Conservation (phyloP, 2,888 invertebrate genomes). For the Argyra leucocephala region DNA sequence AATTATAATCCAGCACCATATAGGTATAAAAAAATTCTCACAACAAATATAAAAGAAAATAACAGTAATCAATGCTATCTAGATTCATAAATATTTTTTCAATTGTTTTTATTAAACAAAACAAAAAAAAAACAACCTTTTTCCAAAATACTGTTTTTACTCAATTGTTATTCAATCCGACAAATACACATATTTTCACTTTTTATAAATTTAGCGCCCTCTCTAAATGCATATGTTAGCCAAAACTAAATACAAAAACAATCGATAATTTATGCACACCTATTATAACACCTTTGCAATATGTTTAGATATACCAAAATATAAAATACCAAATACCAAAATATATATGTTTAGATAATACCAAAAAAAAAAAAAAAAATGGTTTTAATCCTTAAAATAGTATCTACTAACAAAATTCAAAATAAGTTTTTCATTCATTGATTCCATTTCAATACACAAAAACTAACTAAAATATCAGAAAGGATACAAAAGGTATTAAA, state of each 20-base stretch:
- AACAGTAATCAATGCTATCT: no score
- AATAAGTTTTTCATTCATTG: background rate
- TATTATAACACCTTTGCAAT: slow-evolving; percentile 1
- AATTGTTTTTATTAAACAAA: background rate
- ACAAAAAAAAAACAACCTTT: background rate
- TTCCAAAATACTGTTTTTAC: background rate
- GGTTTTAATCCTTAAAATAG: background rate
- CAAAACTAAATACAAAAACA: background rate
- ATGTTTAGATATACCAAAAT: background rate
- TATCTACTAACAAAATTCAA: background rate
- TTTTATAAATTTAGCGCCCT: background rate
- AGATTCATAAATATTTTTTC: no score
- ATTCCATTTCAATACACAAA: no score
- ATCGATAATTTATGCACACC: background rate
- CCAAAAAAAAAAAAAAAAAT: background rate
- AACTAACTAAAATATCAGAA: no score
- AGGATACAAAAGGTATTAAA: no score
- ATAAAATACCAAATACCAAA: background rate
- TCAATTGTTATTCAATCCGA: background rate
- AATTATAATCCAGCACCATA: background rate
- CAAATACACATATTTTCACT: no score
- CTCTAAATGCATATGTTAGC: background rate
- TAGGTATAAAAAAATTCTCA: background rate
- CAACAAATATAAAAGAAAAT: background rate
- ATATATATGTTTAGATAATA: background rate